Conservation (phyloP, 2,113 vertebrate genomes). For the Thinocorus orbignyianus region DNA sequence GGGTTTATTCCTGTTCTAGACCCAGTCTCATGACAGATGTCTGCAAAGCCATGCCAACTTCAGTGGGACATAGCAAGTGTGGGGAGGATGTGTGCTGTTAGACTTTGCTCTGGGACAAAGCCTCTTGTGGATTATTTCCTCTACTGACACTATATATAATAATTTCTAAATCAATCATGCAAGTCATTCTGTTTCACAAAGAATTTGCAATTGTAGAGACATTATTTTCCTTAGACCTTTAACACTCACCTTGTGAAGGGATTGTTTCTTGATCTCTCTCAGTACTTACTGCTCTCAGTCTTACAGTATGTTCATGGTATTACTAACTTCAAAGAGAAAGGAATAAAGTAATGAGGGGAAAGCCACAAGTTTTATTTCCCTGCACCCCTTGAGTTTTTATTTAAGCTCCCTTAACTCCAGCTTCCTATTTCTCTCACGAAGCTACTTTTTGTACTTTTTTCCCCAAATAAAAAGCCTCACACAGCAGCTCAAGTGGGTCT, state of each 20-base stretch:
- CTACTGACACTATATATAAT: background rate
- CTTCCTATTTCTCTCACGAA: background rate
- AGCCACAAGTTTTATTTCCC: background rate
- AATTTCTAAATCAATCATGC: background rate
- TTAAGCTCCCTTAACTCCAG: background rate
- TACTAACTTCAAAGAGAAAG: background rate
- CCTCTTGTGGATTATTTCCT: background rate
- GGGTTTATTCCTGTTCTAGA: constrained; percentile 2
- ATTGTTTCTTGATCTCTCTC: background rate
- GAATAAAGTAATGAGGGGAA: background rate
- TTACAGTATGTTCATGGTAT: background rate
- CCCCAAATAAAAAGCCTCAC: background rate
- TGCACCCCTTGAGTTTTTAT: background rate
- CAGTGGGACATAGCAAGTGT: background rate
- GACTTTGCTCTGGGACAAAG: background rate
- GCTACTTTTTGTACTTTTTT: background rate
- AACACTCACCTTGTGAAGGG: background rate
- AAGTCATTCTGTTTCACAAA: background rate
- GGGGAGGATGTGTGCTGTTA: accelerated
- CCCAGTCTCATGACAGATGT: background rate
- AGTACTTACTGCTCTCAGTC: background rate
- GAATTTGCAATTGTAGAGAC: background rate
- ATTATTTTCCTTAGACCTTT: background rate
- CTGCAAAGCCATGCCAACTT: background rate
- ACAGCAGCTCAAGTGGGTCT: background rate